Evolutionary conservation across 2,113 vertebrate genomes (phyloP).

Genomic region (Lanius collurio): DNA sequence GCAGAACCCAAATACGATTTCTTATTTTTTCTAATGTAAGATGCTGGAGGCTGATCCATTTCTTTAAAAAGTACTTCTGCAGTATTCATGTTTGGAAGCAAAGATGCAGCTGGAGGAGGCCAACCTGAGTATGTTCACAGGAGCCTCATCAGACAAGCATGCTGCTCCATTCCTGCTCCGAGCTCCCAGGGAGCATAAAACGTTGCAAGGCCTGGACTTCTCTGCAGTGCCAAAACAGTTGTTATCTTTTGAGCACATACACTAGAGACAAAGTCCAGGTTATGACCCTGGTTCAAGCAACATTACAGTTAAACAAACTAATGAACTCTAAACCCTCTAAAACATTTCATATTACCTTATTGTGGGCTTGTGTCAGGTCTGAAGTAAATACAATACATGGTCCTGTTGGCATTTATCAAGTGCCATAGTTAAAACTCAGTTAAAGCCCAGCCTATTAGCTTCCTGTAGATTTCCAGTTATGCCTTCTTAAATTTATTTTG

Average conservation of each 20-base stretch:
- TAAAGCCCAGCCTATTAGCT: background rate
- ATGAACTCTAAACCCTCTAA: background rate
- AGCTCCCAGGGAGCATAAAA: background rate
- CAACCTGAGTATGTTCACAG: too few relatives aligned
- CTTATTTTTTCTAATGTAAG: background rate
- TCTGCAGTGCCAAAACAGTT: background rate
- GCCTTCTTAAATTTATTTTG: background rate
- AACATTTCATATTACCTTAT: background rate
- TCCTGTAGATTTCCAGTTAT: background rate
- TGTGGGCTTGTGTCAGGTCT: background rate
- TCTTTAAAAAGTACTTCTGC: background rate
- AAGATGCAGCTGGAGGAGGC: background rate
- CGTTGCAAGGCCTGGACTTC: background rate
- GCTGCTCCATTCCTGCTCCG: background rate
- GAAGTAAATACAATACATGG: background rate
- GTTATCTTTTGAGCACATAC: background rate
- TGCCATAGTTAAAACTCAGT: background rate
- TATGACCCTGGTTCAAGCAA: background rate
- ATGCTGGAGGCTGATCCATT: background rate
- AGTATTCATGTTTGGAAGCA: background rate
- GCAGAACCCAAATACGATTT: constrained; percentile 2
- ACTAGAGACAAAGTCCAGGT: constrained; percentile 1
- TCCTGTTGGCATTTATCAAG: background rate
- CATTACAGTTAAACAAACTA: background rate
- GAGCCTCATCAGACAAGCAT: fast-evolving